Evolutionary conservation across 23 tunicate genomes (phyloP).

Genomic region (Botrylloides violaceus): DNA sequence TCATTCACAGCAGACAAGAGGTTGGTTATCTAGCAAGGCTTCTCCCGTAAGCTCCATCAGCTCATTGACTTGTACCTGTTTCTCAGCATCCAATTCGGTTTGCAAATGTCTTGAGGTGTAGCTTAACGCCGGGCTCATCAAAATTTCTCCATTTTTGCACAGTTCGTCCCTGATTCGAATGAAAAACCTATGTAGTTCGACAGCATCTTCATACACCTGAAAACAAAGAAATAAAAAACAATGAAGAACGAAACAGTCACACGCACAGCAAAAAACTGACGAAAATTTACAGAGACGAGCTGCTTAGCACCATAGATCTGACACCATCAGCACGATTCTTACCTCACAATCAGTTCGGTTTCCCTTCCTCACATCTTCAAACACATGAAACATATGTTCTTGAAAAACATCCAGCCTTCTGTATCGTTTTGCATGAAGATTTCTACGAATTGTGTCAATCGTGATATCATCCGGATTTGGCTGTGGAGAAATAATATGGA

Average conservation of each 20-base stretch:
- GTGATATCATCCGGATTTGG: conserved; percentile 5
- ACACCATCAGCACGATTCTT: too few species aligned
- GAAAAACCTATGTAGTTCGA: conserved; percentile 90
- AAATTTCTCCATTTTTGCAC: conserved; percentile 77
- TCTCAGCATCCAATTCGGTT: conserved; percentile 64
- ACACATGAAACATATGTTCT: conserved; percentile 71
- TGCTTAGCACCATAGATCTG: too few species aligned
- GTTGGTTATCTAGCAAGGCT: too few species aligned
- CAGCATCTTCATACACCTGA: conserved; percentile 77
- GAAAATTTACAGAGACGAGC: too few species aligned
- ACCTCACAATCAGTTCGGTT: conserved; percentile 74
- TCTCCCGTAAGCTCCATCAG: not conserved
- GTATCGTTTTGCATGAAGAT: conserved; percentile 67
- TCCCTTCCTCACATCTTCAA: conserved; percentile 44
- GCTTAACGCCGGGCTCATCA: conserved; percentile 64
- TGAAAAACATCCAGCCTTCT: conserved; percentile 92
- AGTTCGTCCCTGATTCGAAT: conserved; percentile 76
- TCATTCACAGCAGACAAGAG: too few species aligned
- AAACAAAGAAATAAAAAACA: not conserved
- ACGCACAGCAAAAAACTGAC: too few species aligned
- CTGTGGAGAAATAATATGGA: too few species aligned
- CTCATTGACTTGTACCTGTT: conserved; percentile 6
- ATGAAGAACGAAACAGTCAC: too few species aligned
- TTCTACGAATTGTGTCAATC: conserved; percentile 50
- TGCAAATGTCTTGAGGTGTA: conserved; percentile 55